Conservation (phyloP, 2,888 invertebrate species). For the Germaria angustata region DNA sequence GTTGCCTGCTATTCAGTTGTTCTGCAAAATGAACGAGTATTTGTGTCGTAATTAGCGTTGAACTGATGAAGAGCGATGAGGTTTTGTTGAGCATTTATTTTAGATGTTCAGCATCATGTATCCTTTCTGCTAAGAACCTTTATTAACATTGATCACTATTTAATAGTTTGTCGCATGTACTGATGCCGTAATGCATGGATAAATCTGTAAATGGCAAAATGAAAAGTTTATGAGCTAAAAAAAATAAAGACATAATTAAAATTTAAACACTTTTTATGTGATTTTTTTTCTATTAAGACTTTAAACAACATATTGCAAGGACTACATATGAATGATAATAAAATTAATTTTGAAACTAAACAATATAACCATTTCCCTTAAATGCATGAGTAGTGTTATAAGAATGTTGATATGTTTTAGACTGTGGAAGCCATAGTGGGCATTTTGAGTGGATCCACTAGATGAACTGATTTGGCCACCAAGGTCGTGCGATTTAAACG, state of each 20-base stretch:
- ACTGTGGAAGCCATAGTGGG: no score
- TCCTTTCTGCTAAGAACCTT: conserved; percentile 18
- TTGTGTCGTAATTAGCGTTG: neutral
- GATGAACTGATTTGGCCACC: no score
- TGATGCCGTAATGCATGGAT: conserved; percentile 28
- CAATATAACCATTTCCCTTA: no score
- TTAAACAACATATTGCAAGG: no score
- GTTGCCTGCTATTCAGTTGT: neutral
- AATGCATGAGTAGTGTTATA: no score
- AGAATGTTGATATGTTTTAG: no score
- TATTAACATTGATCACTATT: conserved; percentile 56
- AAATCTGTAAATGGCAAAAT: conserved; percentile 39
- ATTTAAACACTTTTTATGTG: neutral
- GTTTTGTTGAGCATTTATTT: conserved; percentile 7
- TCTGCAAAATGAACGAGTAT: conserved; percentile 7
- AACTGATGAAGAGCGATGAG: conserved; percentile 65
- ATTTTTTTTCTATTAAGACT: no score
- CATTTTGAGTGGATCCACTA: no score
- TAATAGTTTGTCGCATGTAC: conserved; percentile 49
- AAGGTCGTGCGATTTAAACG: no score
- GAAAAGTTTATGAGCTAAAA: neutral
- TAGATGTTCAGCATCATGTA: conserved; percentile 12
- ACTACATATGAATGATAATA: no score
- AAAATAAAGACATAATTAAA: neutral
- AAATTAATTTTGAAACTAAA: no score